phyloP scores from a whole-genome alignment of 1,140 invertebrate genomes.

The Pantala flavescens region DNA sequence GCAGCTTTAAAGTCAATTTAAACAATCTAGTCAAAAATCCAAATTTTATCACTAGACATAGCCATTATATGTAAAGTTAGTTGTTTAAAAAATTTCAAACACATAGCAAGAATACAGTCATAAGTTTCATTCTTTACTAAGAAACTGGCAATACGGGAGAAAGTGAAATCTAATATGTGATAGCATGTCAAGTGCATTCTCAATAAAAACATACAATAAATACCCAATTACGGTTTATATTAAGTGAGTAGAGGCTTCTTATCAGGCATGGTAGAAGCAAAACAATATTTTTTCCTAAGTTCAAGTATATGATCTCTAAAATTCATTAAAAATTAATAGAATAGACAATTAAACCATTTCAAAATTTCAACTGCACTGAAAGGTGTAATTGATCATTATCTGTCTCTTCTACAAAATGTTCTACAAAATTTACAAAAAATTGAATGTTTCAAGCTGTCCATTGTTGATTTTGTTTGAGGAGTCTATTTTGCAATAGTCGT shows the following conservation, averaged over 20 bases:
- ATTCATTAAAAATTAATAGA: background rate
- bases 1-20: slow-evolving; percentile 4
- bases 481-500: slow-evolving; percentile 9
- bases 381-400: background rate
- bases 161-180: background rate
- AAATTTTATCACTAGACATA: slow-evolving; percentile 9
- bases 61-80: slow-evolving; percentile 6
- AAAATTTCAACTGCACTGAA: background rate
- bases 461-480: slow-evolving; percentile 6
- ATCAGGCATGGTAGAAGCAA: slow-evolving; percentile 9
- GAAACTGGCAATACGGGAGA: slow-evolving; percentile 7
- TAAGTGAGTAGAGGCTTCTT: background rate
- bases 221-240: background rate
- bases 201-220: slow-evolving; percentile 7
- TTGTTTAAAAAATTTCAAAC: background rate
- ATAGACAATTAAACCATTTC: background rate
- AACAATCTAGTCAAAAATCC: slow-evolving; percentile 4
- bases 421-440: background rate
- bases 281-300: background rate
- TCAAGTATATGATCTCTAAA: background rate
- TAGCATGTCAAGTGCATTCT: slow-evolving; percentile 7
- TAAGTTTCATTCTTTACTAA: slow-evolving; percentile 8
- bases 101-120: slow-evolving; percentile 1
- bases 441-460: background rate
- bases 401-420: background rate